Conservation (phyloP, 2,797 vertebrate genomes). For the Neoniphon sammara region DNA sequence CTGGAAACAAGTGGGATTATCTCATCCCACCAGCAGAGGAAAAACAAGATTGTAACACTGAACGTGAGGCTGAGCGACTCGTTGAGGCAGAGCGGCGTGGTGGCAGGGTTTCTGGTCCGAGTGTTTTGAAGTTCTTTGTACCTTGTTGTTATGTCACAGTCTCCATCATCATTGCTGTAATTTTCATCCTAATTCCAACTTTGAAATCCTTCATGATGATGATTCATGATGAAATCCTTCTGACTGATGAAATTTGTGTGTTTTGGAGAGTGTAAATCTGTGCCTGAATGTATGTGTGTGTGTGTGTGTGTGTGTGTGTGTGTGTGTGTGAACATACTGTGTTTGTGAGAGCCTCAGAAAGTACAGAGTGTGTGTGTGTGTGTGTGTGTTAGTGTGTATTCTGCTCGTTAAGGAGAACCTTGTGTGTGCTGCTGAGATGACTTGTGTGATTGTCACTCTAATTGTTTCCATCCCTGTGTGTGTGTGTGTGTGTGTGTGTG, state of each 20-base stretch:
- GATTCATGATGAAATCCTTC: background rate
- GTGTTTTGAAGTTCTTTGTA: too few relatives aligned
- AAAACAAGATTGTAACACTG: too few relatives aligned
- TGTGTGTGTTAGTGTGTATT: slow-evolving; percentile 39
- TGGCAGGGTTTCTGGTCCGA: too few relatives aligned
- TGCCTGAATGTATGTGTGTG: background rate
- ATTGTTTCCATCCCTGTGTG: slow-evolving; percentile 74
- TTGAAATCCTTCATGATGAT: background rate
- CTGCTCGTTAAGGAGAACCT: background rate
- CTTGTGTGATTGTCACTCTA: slow-evolving; percentile 75
- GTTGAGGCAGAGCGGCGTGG: too few relatives aligned
- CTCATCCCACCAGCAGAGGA: too few relatives aligned
- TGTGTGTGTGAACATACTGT: too few relatives aligned
- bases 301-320: slow-evolving; percentile 7
- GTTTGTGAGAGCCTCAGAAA: slow-evolving; percentile 2
- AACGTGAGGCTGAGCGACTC: too few relatives aligned
- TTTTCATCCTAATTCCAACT: background rate
- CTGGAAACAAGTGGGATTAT: too few relatives aligned
- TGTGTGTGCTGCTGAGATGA: slow-evolving; percentile 67
- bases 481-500: slow-evolving; percentile 46
- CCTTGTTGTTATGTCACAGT: too few relatives aligned
- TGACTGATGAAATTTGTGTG: slow-evolving; percentile 4
- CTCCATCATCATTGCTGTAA: background rate
- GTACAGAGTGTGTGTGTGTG: slow-evolving; percentile 54
- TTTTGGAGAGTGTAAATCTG: background rate